phyloP scores from a whole-genome alignment of 2,113 vertebrate species.

The Chaenocephalus aceratus region DNA sequence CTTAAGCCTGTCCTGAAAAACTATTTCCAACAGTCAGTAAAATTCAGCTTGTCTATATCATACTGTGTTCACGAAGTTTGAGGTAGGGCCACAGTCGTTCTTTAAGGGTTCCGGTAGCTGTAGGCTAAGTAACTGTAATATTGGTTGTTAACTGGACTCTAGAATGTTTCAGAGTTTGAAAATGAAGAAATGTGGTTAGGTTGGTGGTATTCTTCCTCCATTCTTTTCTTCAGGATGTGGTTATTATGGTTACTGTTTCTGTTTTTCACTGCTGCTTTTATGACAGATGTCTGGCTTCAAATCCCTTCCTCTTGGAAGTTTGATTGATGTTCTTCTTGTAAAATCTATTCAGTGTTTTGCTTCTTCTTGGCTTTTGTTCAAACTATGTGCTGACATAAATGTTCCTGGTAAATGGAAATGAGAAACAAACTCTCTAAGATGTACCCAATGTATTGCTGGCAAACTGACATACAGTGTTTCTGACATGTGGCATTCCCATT shows the following conservation, averaged over 20 bases:
- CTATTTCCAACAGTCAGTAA: not conserved
- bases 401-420: not conserved
- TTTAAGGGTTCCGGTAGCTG: not conserved
- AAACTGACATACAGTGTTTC: not conserved
- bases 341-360: not conserved
- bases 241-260: not conserved
- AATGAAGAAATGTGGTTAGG: not conserved
- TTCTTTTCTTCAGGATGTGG: not conserved
- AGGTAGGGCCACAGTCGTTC: not conserved
- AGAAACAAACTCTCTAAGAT: not conserved
- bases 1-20: not conserved
- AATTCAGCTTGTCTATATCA: not conserved
- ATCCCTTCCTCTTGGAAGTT: not conserved
- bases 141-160: not conserved
- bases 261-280: not conserved
- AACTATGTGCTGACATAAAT: not conserved
- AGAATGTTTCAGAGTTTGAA: not conserved
- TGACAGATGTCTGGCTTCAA: not conserved
- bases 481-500: not conserved
- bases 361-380: slow-evolving; percentile 8
- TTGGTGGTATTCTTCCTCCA: not conserved
- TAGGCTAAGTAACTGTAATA: not conserved
- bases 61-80: not conserved
- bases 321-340: not conserved
- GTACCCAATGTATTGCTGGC: not conserved